A percentile compares a stretch with the other conserved stretches of the same genome.
These are phyloP conservation scores for Microtus ochrogaster DNA, from an alignment of 2,113 vertebrate species.

Conservation along the genomic window DNA sequence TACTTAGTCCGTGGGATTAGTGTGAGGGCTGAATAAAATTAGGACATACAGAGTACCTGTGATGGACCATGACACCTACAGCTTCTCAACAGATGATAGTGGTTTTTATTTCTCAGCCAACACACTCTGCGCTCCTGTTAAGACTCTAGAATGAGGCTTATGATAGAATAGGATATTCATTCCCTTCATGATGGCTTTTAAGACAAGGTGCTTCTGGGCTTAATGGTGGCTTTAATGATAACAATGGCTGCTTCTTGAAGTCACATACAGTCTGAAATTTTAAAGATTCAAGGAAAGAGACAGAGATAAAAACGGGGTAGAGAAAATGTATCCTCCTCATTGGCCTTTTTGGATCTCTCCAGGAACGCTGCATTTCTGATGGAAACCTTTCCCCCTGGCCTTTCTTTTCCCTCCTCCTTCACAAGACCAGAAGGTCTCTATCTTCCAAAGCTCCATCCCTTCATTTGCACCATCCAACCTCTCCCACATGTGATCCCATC, in stretches of 20 bases:
- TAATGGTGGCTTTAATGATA: background rate
- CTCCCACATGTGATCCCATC: background rate
- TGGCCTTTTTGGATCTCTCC: background rate
- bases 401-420: background rate
- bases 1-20: background rate
- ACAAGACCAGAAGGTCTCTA: background rate
- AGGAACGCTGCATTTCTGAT: background rate
- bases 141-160: background rate
- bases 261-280: conserved; percentile 6
- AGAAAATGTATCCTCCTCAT: background rate
- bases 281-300: conserved; percentile 16
- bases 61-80: background rate
- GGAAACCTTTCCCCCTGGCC: background rate
- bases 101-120: background rate
- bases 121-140: background rate
- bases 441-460: background rate
- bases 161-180: conserved; percentile 8
- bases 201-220: background rate
- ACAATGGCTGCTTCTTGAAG: background rate
- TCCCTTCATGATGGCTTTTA: conserved; percentile 1
- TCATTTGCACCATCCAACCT: background rate
- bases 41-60: background rate
- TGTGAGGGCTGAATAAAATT: background rate
- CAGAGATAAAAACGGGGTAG: background rate
- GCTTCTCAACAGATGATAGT: background rate